Evolutionary conservation across 2,113 vertebrate species (phyloP), one percentile per base, ranked within the genome.

Genomic region (Crypturellus undulatus): DNA sequence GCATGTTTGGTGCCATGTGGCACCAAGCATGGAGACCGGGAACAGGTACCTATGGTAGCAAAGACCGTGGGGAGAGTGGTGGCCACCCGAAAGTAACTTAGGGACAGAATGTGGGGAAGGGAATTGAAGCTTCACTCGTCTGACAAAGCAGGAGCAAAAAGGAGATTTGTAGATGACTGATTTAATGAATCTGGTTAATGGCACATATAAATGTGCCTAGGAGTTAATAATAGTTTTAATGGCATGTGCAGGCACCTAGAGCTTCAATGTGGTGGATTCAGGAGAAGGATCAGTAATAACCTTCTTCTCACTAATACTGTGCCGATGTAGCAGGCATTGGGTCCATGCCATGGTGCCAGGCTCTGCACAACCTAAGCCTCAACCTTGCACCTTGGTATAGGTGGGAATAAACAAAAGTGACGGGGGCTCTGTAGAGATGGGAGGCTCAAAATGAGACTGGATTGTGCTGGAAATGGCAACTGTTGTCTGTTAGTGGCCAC

Each of bases 11-110:
- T 79, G 51, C 56, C 77, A 19, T 58, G 45, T 0, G 1, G 65
- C 11, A 24, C 52, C 42, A 28, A 47, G 8, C 17, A 60, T 47
- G 36, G 17, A 73, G 71, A 12, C 16, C 36, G 42, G 42, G 12
- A 45, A 54, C 0, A 1, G 22, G 11, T 40, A 54, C 28, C 45
- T 40, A 19, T 21, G 0, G 8, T 60, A 34, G 60, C 42, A 80
- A 77, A 67, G 64, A 24, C 36, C 30, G 16, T 1, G 0, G 22
- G 2, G 1, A 36, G 40, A 87, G 34, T 1, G 1, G 9, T 72
- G 34, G 32, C 34, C 52, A n/a, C 32, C 12, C 22, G 64, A 68
- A 90, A 69, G n/a, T 8, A 58, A 71, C 7, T 26, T 82, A 67
- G 13, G 25, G 7, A 16, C 3, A 2, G 38, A 73, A 22, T 1